These are phyloP conservation scores for Sthenelais limicola DNA, from an alignment of 2,888 invertebrate species.

Conservation along the genomic window DNA sequence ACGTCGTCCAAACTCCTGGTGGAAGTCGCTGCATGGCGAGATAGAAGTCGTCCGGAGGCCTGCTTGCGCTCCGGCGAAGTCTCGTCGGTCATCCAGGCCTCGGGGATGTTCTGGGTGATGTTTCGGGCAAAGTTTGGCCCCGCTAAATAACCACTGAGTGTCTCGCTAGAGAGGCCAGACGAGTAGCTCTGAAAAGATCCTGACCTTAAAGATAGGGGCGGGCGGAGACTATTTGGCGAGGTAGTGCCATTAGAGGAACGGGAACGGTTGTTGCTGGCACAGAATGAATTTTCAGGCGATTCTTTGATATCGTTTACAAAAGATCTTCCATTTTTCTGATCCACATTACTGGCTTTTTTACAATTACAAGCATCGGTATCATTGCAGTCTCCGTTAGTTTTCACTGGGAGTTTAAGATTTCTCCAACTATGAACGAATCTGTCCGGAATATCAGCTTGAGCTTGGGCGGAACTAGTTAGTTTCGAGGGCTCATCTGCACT, in stretches of 20 bases:
- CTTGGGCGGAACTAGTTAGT: too few relatives aligned
- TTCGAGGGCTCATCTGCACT: background rate
- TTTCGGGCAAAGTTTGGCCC: background rate
- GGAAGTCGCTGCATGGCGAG: background rate
- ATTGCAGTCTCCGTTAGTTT: background rate
- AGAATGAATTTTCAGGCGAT: conserved; percentile 5
- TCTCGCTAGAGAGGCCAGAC: conserved; percentile 9
- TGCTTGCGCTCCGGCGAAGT: too few relatives aligned
- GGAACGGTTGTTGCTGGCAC: background rate
- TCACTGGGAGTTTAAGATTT: background rate
- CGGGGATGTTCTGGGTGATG: background rate
- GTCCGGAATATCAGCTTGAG: background rate
- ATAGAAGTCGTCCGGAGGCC: too few relatives aligned
- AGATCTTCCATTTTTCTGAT: too few relatives aligned
- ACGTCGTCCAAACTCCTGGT: conserved; percentile 1
- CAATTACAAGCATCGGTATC: background rate
- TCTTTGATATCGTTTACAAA: background rate
- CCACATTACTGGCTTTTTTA: background rate
- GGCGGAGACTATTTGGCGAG: background rate
- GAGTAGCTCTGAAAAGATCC: conserved; percentile 7
- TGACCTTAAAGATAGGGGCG: background rate
- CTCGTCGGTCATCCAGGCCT: conserved; percentile 9
- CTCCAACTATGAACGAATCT: background rate
- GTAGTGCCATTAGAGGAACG: background rate
- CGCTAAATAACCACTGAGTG: background rate